phyloP scores from a whole-genome alignment of 1,140 invertebrate species.

The Globodera rostochiensis region DNA sequence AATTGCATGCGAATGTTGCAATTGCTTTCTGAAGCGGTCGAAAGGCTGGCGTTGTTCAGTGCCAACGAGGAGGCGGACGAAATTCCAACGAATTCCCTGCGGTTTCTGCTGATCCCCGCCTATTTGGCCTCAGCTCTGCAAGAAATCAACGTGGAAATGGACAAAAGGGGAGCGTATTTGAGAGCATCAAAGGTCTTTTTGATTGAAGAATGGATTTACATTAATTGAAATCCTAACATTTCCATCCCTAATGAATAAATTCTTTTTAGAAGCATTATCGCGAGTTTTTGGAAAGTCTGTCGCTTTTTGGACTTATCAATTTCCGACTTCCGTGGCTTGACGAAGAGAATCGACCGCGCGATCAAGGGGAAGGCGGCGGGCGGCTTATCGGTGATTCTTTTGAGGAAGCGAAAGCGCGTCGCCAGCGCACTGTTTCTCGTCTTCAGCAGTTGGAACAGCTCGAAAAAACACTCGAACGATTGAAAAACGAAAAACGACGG shows the following conservation, averaged over 20 bases:
- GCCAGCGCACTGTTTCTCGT: constrained; percentile 32
- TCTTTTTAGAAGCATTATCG: constrained; percentile 37
- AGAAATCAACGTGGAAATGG: constrained; percentile 36
- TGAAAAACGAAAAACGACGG: constrained; percentile 29
- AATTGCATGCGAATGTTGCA: constrained; percentile 36
- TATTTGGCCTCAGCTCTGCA: constrained; percentile 42
- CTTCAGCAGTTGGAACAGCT: constrained; percentile 29
- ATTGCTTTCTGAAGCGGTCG: constrained; percentile 18
- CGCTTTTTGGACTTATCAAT: constrained; percentile 34
- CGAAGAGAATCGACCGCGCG: constrained; percentile 15
- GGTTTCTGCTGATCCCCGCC: constrained; percentile 38
- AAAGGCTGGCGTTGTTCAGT: constrained; percentile 39
- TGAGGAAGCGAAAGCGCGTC: constrained; percentile 19
- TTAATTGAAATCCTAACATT: background rate
- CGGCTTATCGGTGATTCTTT: background rate
- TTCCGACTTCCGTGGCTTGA: constrained; percentile 43
- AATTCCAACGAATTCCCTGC: constrained; percentile 45
- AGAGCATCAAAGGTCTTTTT: constrained; percentile 38
- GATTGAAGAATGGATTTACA: background rate
- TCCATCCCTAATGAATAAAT: background rate
- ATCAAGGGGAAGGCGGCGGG: too few relatives aligned
- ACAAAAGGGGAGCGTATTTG: constrained; percentile 31
- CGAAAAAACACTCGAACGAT: constrained; percentile 36
- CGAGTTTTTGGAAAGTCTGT: constrained; percentile 33
- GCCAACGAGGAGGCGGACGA: constrained; percentile 43